phyloP scores from a whole-genome alignment of 1,140 invertebrate species.

The Tribolium madens region DNA sequence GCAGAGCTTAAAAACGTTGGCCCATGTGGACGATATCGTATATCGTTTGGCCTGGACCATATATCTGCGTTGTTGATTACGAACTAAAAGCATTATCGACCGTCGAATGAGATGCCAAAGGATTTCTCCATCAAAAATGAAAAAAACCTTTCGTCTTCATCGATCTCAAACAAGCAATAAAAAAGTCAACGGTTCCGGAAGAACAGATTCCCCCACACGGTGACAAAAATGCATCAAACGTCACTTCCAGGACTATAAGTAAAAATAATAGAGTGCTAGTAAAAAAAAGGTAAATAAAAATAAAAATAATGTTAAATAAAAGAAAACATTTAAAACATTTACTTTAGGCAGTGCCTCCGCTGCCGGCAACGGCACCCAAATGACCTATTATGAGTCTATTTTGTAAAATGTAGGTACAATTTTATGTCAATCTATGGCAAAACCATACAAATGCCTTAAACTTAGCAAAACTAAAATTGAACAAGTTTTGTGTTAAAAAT shows the following conservation, averaged over 20 bases:
- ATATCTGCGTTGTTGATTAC: background rate
- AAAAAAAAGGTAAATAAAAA: too few species aligned
- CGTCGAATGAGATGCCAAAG: background rate
- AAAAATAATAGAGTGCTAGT: too few species aligned
- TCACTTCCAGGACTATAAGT: background rate
- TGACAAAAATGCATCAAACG: background rate
- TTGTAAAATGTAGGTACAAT: too few species aligned
- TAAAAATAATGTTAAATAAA: too few species aligned
- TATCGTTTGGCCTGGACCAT: background rate
- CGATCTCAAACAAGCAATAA: background rate
- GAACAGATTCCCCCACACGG: background rate
- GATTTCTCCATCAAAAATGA: conserved; percentile 14
- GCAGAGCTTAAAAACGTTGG: conserved; percentile 21
- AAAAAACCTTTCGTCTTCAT: conserved; percentile 4
- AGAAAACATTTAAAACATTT: too few species aligned
- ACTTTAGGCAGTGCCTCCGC: too few species aligned
- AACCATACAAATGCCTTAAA: too few species aligned
- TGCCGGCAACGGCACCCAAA: too few species aligned
- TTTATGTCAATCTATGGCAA: too few species aligned
- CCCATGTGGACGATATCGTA: conserved; percentile 6
- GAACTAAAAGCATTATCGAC: conserved; percentile 34
- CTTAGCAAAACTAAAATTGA: too few species aligned
- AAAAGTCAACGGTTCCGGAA: background rate
- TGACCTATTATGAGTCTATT: too few species aligned
- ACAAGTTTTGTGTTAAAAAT: too few species aligned